These are phyloP conservation scores for Candoia aspera DNA, from an alignment of 2,113 vertebrate species.

Conservation along the genomic window DNA sequence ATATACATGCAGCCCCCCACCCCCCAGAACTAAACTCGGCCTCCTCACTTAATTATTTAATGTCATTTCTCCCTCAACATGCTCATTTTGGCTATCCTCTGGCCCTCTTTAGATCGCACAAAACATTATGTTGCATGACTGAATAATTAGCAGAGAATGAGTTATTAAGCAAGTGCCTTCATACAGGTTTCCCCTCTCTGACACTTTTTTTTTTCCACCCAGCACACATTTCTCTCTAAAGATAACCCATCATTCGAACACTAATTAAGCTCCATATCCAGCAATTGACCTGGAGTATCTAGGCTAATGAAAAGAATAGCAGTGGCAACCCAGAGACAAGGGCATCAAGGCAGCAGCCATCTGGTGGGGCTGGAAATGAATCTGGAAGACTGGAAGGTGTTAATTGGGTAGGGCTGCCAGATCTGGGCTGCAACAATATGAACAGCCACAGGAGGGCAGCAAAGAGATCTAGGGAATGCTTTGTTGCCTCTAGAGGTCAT, in stretches of 20 bases:
- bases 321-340: background rate
- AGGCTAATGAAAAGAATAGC: background rate
- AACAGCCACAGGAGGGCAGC: background rate
- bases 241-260: background rate
- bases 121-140: background rate
- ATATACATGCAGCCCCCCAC: background rate
- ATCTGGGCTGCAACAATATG: background rate
- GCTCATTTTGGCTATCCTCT: background rate
- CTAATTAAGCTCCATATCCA: background rate
- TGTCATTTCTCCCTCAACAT: background rate
- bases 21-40: background rate
- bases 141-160: background rate
- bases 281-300: background rate
- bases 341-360: background rate
- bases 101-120: background rate
- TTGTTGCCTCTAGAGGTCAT: background rate
- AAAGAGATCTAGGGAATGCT: background rate
- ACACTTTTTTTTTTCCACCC: background rate
- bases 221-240: background rate
- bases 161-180: background rate
- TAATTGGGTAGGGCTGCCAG: background rate
- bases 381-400: background rate
- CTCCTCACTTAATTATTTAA: background rate
- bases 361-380: background rate
- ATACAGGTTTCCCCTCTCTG: background rate